phyloP scores from a whole-genome alignment of 2,888 invertebrate species.

The Ischnus inquisitorius region DNA sequence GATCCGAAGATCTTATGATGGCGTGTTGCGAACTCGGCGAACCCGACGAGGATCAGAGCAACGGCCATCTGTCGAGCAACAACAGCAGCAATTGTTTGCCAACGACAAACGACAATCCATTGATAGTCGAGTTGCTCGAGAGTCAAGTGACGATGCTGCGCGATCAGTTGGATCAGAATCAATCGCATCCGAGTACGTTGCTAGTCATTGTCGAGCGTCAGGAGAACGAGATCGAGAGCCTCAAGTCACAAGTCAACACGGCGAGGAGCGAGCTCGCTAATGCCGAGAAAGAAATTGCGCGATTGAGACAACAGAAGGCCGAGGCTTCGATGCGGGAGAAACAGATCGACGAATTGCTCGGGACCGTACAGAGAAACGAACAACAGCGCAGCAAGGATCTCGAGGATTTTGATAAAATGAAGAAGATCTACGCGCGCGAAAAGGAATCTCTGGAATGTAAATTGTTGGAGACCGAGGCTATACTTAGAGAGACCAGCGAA shows the following conservation, averaged over 20 bases:
- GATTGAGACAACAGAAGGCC: constrained; percentile 90
- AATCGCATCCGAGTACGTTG: constrained; percentile 81
- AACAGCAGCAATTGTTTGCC: constrained; percentile 79
- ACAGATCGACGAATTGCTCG: constrained; percentile 92
- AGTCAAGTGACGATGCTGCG: constrained; percentile 80
- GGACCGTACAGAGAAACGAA: constrained; percentile 92
- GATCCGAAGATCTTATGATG: constrained; percentile 87
- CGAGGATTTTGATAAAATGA: constrained; percentile 88
- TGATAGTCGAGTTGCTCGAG: constrained; percentile 82
- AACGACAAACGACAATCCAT: constrained; percentile 79
- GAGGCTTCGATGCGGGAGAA: constrained; percentile 91
- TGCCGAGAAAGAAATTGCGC: constrained; percentile 91
- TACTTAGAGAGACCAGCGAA: constrained; percentile 89
- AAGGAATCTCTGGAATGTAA: constrained; percentile 90
- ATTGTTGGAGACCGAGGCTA: constrained; percentile 89
- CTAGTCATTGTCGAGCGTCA: constrained; percentile 88
- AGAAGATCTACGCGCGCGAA: constrained; percentile 88
- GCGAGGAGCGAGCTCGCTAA: constrained; percentile 88
- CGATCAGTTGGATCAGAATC: constrained; percentile 80
- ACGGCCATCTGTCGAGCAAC: constrained; percentile 83
- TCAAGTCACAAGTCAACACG: constrained; percentile 90
- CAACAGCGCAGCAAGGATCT: constrained; percentile 91
- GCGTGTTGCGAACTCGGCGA: constrained; percentile 86
- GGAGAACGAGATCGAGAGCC: constrained; percentile 89
- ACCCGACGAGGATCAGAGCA: constrained; percentile 86